Conservation (phyloP, 2,113 vertebrate species). For the Mesembrinibis cayennensis region DNA sequence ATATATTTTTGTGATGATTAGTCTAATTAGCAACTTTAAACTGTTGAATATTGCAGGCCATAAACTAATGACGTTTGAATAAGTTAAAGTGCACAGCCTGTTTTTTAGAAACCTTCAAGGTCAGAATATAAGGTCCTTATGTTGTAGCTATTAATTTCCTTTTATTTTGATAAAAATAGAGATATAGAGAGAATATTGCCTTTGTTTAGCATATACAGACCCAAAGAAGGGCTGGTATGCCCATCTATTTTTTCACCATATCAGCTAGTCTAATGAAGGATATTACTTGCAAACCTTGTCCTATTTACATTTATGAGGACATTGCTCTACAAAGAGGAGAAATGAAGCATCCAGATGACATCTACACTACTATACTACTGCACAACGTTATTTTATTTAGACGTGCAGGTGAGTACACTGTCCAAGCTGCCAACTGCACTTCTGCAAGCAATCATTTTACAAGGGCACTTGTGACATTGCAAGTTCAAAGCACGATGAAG, state of each 20-base stretch:
- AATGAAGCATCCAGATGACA: neutral
- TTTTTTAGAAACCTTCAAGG: neutral
- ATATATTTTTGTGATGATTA: neutral
- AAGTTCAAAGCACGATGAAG: neutral
- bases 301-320: neutral
- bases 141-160: neutral
- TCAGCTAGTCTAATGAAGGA: neutral
- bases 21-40: slow-evolving; percentile 43
- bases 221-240: neutral
- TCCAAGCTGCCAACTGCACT: neutral
- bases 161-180: neutral
- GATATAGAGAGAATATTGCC: neutral
- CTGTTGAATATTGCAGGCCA: neutral
- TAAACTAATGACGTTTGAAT: slow-evolving; percentile 26
- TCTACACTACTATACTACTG: neutral
- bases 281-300: neutral
- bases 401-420: neutral
- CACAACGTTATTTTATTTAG: neutral
- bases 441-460: neutral
- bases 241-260: neutral
- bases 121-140: neutral
- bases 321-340: neutral
- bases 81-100: neutral
- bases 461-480: neutral
- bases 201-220: neutral